phyloP scores from a whole-genome alignment of 2,113 vertebrate species.

The Engystomops pustulosus region DNA sequence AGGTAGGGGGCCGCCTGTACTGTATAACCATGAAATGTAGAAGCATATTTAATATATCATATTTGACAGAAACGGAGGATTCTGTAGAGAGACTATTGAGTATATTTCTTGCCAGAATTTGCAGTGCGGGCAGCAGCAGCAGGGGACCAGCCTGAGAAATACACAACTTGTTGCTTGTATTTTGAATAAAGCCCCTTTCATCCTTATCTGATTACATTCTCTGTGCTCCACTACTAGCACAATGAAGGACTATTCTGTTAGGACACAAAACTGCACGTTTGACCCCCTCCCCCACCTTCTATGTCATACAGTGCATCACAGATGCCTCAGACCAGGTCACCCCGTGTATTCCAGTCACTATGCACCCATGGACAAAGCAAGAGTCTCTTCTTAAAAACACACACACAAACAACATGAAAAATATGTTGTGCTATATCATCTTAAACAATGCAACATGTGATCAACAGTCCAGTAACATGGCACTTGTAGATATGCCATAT shows the following conservation, averaged over 20 bases:
- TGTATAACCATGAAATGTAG: not conserved
- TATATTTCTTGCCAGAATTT: constrained; percentile 14
- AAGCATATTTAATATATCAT: not conserved
- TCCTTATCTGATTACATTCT: constrained; percentile 57
- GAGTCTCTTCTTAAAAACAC: no score
- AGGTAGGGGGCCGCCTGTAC: not conserved
- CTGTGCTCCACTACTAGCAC: constrained; percentile 22
- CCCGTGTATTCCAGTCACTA: not conserved
- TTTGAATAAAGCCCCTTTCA: constrained; percentile 52
- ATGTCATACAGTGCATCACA: not conserved
- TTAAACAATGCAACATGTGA: no score
- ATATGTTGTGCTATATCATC: no score
- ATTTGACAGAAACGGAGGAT: not conserved
- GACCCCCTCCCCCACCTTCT: not conserved
- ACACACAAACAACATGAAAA: no score
- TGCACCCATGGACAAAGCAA: no score
- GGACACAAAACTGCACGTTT: not conserved
- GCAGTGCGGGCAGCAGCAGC: not conserved
- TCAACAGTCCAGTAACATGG: no score
- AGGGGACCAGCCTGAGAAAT: constrained; percentile 36
- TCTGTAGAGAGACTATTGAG: not conserved
- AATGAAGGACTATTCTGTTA: constrained; percentile 50
- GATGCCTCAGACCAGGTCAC: not conserved
- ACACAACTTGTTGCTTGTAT: constrained; percentile 54
- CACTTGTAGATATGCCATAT: no score